Percentiles rank a stretch among this genome's conserved stretches.
Evolutionary conservation across 2,113 vertebrate species (phyloP).

Genomic region (Sturnira hondurensis): DNA sequence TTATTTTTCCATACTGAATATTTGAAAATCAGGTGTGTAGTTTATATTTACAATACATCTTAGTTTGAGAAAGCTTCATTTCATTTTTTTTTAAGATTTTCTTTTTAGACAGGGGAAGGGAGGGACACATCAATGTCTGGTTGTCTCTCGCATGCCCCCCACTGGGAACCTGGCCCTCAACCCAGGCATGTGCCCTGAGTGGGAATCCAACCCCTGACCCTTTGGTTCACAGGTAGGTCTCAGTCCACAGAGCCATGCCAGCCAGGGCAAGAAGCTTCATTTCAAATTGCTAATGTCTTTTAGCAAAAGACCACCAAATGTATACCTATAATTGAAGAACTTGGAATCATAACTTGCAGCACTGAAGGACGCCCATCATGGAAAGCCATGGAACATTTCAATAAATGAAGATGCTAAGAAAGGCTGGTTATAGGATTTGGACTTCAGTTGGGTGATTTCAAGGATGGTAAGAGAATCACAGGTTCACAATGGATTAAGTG

Average conservation of each 20-base stretch:
- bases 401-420: neutral
- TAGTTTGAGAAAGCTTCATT: neutral
- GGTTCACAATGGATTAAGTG: neutral
- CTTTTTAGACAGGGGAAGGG: too few relatives aligned
- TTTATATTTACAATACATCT: neutral
- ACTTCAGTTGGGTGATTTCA: neutral
- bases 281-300: neutral
- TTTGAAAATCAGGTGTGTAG: neutral
- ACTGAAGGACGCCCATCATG: neutral
- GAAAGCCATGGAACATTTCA: neutral
- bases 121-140: too few relatives aligned
- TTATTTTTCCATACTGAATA: neutral
- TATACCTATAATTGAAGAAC: neutral
- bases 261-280: neutral
- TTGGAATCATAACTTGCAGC: neutral
- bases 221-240: too few relatives aligned
- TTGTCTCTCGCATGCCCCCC: too few relatives aligned
- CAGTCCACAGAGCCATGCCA: too few relatives aligned
- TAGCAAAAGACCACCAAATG: neutral
- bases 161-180: too few relatives aligned
- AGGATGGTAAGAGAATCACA: neutral
- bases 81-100: neutral
- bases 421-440: neutral
- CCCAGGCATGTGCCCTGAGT: too few relatives aligned
- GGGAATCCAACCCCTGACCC: too few relatives aligned